phyloP scores from a whole-genome alignment of 2,113 vertebrate genomes.

The Orthonyx spaldingii region DNA sequence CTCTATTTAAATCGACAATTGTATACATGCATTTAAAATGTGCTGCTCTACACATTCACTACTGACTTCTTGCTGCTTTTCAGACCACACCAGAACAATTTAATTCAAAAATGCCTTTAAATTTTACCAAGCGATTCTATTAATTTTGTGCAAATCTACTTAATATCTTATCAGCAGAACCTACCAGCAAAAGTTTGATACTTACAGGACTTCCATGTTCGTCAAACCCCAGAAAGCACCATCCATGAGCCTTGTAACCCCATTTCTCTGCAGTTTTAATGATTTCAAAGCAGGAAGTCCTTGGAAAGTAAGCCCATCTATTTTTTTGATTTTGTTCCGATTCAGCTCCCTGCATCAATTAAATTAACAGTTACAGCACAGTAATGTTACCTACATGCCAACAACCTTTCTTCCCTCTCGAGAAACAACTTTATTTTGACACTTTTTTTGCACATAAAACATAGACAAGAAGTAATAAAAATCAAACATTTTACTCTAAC shows the following conservation, averaged over 20 bases:
- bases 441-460: neutral
- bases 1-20: neutral
- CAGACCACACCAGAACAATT: neutral
- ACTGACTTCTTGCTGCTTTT: neutral
- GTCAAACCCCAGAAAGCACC: slow-evolving; percentile 95
- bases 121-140: neutral
- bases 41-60: neutral
- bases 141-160: neutral
- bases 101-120: neutral
- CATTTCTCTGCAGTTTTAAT: slow-evolving; percentile 89
- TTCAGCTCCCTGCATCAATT: slow-evolving; percentile 82
- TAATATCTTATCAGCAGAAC: neutral
- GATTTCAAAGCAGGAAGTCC: slow-evolving; percentile 87
- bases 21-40: neutral
- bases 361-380: neutral
- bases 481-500: neutral
- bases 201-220: slow-evolving; percentile 94
- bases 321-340: slow-evolving; percentile 87
- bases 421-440: neutral
- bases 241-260: slow-evolving; percentile 88
- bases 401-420: neutral
- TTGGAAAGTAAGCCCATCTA: slow-evolving; percentile 93
- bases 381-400: neutral
- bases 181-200: neutral
- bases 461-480: neutral